Base-by-base conservation (phyloP, 2,797 vertebrate species). In the Sitta carolinensis region DNA sequence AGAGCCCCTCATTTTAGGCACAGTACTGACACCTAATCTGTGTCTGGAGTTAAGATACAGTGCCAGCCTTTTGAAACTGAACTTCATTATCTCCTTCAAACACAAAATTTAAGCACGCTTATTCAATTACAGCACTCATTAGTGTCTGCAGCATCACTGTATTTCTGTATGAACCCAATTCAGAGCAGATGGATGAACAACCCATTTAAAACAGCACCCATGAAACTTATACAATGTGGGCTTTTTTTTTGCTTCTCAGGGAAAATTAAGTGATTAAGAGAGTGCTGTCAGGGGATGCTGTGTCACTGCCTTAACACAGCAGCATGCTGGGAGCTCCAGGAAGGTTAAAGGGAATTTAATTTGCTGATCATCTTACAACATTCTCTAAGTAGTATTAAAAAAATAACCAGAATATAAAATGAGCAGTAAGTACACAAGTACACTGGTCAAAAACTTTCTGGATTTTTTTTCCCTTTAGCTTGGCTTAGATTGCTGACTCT, bases 111-210 rank as follows among this genome's bases (percentile, higher is more conserved):
- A 69, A 90, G 63, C 48, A 54, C 0, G 4, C 6, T 54, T 62
- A 83, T 54, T 83, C 81, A 93, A 62, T 90, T 83, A 84, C 69
- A 87, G 72, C 61, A 27, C 82, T 79, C 61, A 47, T 81, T 86
- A 69, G 68, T n/a, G 47, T 74, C 90, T 90, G 52, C 81, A 87
- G 78, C n/a, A 1, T 26, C 58, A 25, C 57, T 36, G 42, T 47
- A 48, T 51, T 87, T 84, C 89, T 87, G 8, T 15, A 54, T 13
- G 47, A 94, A 69, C 29, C 47, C 69, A 75, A 34, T 51, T 82
- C 84, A 69, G 47, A 78, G 78, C 86, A 93, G 81, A 90, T 25
- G 58, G 84, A 93, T 75, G 72, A 82, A 50, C 54, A 85, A 18
- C n/a, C 58, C 78, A 75, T 75, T 72, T 50, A 48, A 85, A 95